Evolutionary conservation across 2,888 invertebrate genomes (phyloP), one percentile per base, ranked within the genome.

Genomic region (Spodoptera littoralis): DNA sequence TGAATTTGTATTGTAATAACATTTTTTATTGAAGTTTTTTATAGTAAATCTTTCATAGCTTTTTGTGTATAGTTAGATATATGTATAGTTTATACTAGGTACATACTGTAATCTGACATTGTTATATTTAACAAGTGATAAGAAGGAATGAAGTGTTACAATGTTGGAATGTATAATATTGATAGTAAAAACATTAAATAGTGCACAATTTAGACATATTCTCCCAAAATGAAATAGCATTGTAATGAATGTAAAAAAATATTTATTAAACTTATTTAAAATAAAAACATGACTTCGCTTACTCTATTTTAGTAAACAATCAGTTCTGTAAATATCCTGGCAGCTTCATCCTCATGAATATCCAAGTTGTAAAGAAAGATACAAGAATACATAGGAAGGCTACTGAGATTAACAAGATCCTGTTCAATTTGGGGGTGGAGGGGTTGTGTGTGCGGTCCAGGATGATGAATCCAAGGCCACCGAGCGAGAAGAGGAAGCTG

Each of bases 281-380:
- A 82, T 84, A 70, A 84, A 73, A 83, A 73, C 70, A 73, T 58
- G 62, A 76, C 70, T 70, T 70, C 41, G 65, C 76, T 70, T 78
- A 79, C 74, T 77, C 76, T 71, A 79, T 6, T 50, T 63, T 69
- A 61, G 69, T 80, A 79, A 71, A 68, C 50, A 76, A 70, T 92
- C 93, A 96, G 77, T 95, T 96, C 79, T 97, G 97, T 77, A 97
- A 91, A 87, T 97, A 97, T 49, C 97, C 97, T 86, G 99, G 99
- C 77, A 99, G 90, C 93, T 99, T 99, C 98, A 99, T 99, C 81
- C 98, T 96, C 99, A 99, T 99, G 89, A 99, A 99, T 69, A 99
- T 97, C 97, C 99, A 98, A 71, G 99, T 99, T 48, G 98, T 98
- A 81, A 98, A 97, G 93, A 99, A 99, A 4, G 99, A 99, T 5